Evolutionary conservation across 2,113 vertebrate genomes (phyloP).

Genomic region (Apaloderma vittatum): DNA sequence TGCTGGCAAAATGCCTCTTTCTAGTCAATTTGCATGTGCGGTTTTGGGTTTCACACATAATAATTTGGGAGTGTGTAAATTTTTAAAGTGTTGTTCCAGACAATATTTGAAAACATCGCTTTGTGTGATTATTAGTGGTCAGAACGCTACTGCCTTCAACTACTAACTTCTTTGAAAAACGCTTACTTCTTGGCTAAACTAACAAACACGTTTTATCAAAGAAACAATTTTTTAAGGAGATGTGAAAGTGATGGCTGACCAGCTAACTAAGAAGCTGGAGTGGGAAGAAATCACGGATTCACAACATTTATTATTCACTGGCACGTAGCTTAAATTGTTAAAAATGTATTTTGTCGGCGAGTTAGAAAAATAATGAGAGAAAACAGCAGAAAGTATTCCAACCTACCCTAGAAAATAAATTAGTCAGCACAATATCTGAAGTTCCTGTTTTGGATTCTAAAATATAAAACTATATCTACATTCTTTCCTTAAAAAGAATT

Average conservation of each 20-base stretch:
- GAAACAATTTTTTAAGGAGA: not conserved
- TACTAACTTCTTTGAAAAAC: not conserved
- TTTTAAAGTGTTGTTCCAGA: conserved; percentile 47
- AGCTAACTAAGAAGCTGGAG: not conserved
- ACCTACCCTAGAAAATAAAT: not conserved
- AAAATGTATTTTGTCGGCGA: not conserved
- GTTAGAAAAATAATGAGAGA: conserved; percentile 27
- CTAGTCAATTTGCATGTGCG: conserved; percentile 61
- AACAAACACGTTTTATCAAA: not conserved
- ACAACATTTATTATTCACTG: not conserved
- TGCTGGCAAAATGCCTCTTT: conserved; percentile 39
- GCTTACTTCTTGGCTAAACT: not conserved
- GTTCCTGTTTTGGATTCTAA: not conserved
- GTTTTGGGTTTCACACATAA: conserved; percentile 70
- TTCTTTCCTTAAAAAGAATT: not conserved
- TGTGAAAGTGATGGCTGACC: not conserved
- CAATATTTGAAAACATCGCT: conserved; percentile 47
- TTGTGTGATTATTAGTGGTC: conserved; percentile 5
- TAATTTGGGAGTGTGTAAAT: conserved; percentile 49
- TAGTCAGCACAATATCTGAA: not conserved
- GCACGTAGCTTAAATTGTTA: not conserved
- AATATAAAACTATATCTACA: not conserved
- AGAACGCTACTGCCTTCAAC: conserved; percentile 24
- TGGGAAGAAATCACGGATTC: not conserved
- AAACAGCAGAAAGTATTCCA: not conserved